Percentiles rank a stretch among this genome's conserved stretches.
These are phyloP conservation scores for Clunio marinus DNA, from an alignment of 2,888 invertebrate species.

Conservation along the genomic window DNA sequence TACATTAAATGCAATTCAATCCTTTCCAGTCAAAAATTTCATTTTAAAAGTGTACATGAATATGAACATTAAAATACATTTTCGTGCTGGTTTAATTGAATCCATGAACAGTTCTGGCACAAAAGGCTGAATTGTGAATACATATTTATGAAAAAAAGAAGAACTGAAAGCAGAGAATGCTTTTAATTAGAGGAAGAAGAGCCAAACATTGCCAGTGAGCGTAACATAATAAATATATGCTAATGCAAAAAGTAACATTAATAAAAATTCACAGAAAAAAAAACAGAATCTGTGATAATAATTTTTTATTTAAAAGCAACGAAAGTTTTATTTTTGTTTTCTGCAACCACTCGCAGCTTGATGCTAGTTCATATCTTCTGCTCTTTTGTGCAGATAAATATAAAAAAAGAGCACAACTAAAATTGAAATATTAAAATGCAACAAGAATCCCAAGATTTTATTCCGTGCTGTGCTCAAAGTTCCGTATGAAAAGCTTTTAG, in stretches of 20 bases:
- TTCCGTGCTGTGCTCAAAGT: neutral
- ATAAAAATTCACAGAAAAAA: slow-evolving; percentile 1
- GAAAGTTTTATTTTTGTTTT: too few relatives aligned
- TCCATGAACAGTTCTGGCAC: neutral
- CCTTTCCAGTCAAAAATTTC: too few relatives aligned
- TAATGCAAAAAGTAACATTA: neutral
- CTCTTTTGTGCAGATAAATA: neutral
- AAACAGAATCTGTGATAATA: slow-evolving; percentile 1
- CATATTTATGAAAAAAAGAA: slow-evolving; percentile 23
- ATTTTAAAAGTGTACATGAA: too few relatives aligned
- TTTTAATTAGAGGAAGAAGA: slow-evolving; percentile 30
- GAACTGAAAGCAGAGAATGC: slow-evolving; percentile 27
- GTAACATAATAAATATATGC: neutral
- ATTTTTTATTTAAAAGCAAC: neutral
- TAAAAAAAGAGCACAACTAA: neutral
- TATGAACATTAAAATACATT: too few relatives aligned
- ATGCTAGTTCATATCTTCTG: slow-evolving; percentile 29
- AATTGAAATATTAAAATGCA: slow-evolving; percentile 35
- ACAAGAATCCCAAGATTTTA: slow-evolving; percentile 14
- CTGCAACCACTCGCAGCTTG: neutral
- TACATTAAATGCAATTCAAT: too few relatives aligned
- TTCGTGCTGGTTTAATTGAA: neutral
- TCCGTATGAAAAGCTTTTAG: neutral
- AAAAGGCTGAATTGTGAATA: slow-evolving; percentile 10
- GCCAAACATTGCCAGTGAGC: neutral